phyloP scores from a whole-genome alignment of 2,797 vertebrate genomes.

The Pygocentrus nattereri region DNA sequence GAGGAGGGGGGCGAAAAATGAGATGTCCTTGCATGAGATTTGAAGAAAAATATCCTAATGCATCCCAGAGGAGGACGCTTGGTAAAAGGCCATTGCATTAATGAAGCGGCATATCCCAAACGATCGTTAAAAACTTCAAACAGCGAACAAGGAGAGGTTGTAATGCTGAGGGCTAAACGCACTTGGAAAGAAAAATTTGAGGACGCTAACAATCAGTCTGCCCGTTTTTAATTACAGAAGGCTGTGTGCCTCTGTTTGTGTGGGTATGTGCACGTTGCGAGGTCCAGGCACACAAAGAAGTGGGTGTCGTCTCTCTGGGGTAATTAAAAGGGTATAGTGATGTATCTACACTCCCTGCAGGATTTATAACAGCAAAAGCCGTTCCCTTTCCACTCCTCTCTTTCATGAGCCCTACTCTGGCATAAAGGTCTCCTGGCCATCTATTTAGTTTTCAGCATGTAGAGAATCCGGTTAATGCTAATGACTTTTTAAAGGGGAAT shows the following conservation, averaged over 20 bases:
- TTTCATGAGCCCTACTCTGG: neutral
- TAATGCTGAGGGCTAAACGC: slow-evolving; percentile 1
- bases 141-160: slow-evolving; percentile 41
- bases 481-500: neutral
- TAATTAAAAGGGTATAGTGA: slow-evolving; percentile 36
- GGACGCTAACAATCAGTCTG: neutral
- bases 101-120: slow-evolving; percentile 41
- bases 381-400: neutral
- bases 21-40: neutral
- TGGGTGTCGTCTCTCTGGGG: slow-evolving; percentile 18
- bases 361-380: slow-evolving; percentile 5
- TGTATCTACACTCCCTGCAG: neutral
- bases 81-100: slow-evolving; percentile 9
- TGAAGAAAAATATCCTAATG: slow-evolving; percentile 16
- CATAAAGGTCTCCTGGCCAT: neutral
- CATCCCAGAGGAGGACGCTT: neutral
- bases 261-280: neutral
- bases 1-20: neutral
- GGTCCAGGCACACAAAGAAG: neutral
- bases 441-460: neutral
- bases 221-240: slow-evolving; percentile 9
- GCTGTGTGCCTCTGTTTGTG: neutral
- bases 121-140: slow-evolving; percentile 44
- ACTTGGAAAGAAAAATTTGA: slow-evolving; percentile 4
- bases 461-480: neutral